Conservation (phyloP, 1,140 invertebrate genomes). For the Belonocnema kinseyi region DNA sequence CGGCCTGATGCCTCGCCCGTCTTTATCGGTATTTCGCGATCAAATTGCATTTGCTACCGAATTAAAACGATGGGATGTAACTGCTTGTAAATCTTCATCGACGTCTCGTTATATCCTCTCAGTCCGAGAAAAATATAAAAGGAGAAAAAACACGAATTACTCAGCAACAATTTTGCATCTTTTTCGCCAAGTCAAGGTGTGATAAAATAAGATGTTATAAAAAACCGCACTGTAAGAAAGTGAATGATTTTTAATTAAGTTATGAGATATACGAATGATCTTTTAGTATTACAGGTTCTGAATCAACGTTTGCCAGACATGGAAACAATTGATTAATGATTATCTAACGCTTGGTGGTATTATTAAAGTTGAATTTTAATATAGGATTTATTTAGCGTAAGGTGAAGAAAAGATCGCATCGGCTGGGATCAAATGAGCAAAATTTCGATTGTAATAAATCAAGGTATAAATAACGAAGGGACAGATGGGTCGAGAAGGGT, state of each 20-base stretch:
- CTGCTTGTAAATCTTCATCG: conserved; percentile 50
- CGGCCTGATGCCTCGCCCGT: conserved; percentile 1
- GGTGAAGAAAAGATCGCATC: conserved; percentile 50
- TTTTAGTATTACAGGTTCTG: neutral
- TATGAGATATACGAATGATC: neutral
- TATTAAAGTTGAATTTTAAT: neutral
- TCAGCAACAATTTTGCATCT: conserved; percentile 40
- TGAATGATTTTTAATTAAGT: neutral
- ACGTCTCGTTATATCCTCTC: conserved; percentile 46
- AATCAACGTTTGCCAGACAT: neutral
- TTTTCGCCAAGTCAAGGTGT: conserved; percentile 2
- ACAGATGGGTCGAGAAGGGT: conserved; percentile 66
- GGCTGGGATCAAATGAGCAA: conserved; percentile 67
- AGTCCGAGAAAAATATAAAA: neutral
- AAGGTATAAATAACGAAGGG: conserved; percentile 73
- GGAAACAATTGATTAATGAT: neutral
- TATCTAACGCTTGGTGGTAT: conserved; percentile 1
- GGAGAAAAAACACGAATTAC: no score
- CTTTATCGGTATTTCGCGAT: conserved; percentile 39
- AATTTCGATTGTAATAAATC: conserved; percentile 75
- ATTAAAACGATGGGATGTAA: conserved; percentile 52
- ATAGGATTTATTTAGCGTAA: neutral
- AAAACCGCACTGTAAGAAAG: neutral
- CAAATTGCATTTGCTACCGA: conserved; percentile 53
- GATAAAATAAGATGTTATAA: conserved; percentile 35